Evolutionary conservation across 2,888 invertebrate species (phyloP).

Genomic region (Pardosa pseudoannulata): DNA sequence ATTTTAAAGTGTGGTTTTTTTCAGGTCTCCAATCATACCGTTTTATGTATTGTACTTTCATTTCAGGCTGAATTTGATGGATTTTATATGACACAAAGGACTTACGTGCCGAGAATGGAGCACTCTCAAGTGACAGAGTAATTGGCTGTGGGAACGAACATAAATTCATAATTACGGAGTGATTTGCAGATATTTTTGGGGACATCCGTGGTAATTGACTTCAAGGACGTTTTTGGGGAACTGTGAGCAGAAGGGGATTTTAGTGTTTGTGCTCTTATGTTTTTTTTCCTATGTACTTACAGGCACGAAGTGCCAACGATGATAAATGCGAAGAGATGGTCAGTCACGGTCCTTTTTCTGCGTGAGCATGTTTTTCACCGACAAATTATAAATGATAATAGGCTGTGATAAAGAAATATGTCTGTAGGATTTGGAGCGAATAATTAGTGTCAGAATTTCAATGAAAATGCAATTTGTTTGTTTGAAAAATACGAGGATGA

Average conservation of each 20-base stretch:
- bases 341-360: too few relatives aligned
- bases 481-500: too few relatives aligned
- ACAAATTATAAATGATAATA: too few relatives aligned
- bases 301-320: not conserved
- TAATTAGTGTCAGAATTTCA: too few relatives aligned
- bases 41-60: not conserved
- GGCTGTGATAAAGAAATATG: too few relatives aligned
- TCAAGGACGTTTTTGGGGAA: not conserved
- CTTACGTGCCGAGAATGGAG: not conserved
- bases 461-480: too few relatives aligned
- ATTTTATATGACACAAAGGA: not conserved
- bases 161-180: not conserved
- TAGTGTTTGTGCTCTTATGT: not conserved
- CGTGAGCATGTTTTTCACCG: too few relatives aligned
- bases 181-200: not conserved
- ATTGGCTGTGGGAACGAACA: not conserved
- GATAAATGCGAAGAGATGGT: not conserved
- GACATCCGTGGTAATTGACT: not conserved
- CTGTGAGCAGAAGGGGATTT: not conserved
- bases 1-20: too few relatives aligned
- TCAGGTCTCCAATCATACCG: too few relatives aligned
- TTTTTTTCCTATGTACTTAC: not conserved
- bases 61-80: not conserved
- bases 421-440: too few relatives aligned
- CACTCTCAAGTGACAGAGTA: not conserved